A percentile compares a stretch with the other conserved stretches of the same genome.
These are phyloP conservation scores for Dastarcus helophoroides DNA, from an alignment of 2,888 invertebrate genomes.

Conservation along the genomic window DNA sequence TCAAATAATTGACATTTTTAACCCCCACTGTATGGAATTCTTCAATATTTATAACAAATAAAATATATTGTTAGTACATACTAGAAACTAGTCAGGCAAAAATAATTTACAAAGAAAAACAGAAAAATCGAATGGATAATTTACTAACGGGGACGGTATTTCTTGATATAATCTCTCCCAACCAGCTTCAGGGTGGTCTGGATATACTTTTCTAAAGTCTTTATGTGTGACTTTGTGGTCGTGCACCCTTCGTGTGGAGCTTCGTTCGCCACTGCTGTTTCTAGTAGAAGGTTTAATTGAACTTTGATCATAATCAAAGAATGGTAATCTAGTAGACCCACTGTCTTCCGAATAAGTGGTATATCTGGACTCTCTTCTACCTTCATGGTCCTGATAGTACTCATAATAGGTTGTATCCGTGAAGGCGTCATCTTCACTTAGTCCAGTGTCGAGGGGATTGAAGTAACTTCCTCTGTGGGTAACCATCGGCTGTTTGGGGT, in stretches of 20 bases:
- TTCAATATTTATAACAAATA: no score
- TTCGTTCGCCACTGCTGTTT: no score
- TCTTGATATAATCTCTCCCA: constrained; percentile 27
- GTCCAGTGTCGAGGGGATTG: constrained; percentile 22
- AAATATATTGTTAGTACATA: no score
- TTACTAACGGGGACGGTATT: constrained; percentile 24
- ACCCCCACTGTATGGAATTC: no score
- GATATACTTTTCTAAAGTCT: constrained; percentile 22
- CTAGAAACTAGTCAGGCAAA: no score
- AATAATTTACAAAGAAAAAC: no score
- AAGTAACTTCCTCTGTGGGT: constrained; percentile 13
- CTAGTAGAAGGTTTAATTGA: no score
- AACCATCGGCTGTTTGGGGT: constrained; percentile 1
- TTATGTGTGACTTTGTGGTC: constrained; percentile 14
- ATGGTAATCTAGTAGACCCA: constrained; percentile 27
- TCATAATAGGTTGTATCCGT: constrained; percentile 28
- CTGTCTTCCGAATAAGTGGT: constrained; percentile 29
- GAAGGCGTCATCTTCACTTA: constrained; percentile 29
- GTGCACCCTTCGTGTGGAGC: constrained; percentile 12
- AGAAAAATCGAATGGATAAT: no score
- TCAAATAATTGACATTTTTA: no score
- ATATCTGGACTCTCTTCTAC: constrained; percentile 5
- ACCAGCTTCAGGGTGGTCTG: constrained; percentile 17
- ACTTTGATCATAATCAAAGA: no score
- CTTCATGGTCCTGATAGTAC: constrained; percentile 22